phyloP scores from a whole-genome alignment of 2,113 vertebrate species.

The Falcunculus frontatus region DNA sequence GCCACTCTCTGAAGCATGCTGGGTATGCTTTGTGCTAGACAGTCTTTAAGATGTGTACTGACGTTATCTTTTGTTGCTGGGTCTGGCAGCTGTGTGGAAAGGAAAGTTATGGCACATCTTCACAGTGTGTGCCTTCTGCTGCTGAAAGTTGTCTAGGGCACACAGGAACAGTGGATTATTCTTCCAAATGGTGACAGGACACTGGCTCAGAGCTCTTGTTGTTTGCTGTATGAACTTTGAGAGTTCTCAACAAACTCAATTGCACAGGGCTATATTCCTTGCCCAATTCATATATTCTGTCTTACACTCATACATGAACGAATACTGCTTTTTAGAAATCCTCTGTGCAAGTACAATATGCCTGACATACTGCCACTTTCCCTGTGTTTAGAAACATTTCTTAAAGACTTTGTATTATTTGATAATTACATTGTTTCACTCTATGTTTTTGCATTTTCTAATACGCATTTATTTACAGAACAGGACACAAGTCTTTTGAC shows the following conservation, averaged over 20 bases:
- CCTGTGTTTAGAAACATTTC: background rate
- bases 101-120: background rate
- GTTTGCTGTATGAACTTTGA: background rate
- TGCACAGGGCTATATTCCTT: background rate
- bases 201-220: background rate
- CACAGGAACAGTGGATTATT: background rate
- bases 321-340: background rate
- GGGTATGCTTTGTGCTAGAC: background rate
- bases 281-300: background rate
- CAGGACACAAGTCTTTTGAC: background rate
- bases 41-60: background rate
- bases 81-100: background rate
- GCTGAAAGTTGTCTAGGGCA: background rate
- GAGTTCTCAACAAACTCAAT: background rate
- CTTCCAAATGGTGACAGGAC: rapidly evolving
- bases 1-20: rapidly evolving
- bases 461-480: background rate
- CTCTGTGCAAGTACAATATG: background rate
- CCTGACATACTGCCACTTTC: background rate
- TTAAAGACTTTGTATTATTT: background rate
- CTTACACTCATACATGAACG: background rate
- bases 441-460: background rate
- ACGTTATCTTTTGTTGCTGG: background rate
- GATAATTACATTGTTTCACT: background rate
- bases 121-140: background rate